Evolutionary conservation across 2,888 invertebrate genomes (phyloP).

Genomic region (Daptonema setosum): DNA sequence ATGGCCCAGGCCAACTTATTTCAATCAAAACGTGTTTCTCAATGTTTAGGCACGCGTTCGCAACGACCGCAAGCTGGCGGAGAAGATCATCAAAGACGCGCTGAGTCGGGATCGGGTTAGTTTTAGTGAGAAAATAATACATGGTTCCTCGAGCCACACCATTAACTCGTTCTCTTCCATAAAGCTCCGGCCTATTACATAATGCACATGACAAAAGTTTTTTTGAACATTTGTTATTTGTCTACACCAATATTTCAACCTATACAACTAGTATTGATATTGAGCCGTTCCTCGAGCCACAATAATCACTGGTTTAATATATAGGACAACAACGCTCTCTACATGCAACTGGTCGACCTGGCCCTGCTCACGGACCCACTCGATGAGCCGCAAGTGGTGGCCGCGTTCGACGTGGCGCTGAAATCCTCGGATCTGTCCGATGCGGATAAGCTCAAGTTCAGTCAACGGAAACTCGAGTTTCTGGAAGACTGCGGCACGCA

Average conservation of each 20-base stretch:
- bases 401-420: slow-evolving; percentile 17
- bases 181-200: no score
- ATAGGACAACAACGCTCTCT: slow-evolving; percentile 57
- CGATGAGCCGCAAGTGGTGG: slow-evolving; percentile 33
- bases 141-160: no score
- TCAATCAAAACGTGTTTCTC: no score
- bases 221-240: no score
- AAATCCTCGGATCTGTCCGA: slow-evolving; percentile 12
- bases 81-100: slow-evolving; percentile 20
- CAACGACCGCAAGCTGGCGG: slow-evolving; percentile 17
- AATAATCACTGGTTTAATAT: no score
- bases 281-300: no score
- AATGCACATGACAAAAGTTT: no score
- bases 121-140: slow-evolving; percentile 15
- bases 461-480: slow-evolving; percentile 79
- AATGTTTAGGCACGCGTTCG: no score
- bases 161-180: no score
- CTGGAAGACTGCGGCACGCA: slow-evolving; percentile 73
- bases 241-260: no score
- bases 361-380: slow-evolving; percentile 53
- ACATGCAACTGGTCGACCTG: slow-evolving; percentile 63
- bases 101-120: slow-evolving; percentile 16
- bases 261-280: no score
- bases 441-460: slow-evolving; percentile 44
- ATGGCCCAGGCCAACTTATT: no score